Conservation (phyloP, 92 coral and sea anemone genomes). For the Zoanthus gigantus region DNA sequence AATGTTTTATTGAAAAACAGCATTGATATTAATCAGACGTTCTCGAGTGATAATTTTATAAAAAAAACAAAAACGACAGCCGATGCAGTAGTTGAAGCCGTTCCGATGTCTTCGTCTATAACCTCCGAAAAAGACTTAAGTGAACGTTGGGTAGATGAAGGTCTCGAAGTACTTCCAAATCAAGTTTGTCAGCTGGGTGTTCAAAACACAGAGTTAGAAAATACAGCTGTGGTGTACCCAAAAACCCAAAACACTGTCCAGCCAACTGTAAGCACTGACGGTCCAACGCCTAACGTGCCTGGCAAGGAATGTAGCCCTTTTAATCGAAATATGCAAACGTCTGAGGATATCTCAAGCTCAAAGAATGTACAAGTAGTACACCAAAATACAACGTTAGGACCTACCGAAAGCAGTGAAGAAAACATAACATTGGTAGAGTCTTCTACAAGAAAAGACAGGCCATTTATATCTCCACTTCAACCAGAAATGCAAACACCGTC, state of each 20-base stretch:
- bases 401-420: not conserved
- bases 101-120: not conserved
- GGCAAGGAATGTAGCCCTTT: not conserved
- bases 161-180: not conserved
- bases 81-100: conserved; percentile 15
- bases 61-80: not conserved
- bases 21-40: not conserved
- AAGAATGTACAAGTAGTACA: not conserved
- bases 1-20: not conserved
- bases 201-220: not conserved
- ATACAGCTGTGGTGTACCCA: not conserved
- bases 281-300: not conserved
- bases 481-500: not conserved
- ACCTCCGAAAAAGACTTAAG: not conserved
- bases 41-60: not conserved
- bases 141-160: not conserved
- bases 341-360: not conserved
- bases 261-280: not conserved
- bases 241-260: not conserved
- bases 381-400: not conserved
- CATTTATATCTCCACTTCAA: not conserved
- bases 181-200: not conserved
- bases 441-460: not conserved
- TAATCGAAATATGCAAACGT: not conserved
- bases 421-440: not conserved